Evolutionary conservation across 2,113 vertebrate genomes (phyloP), one percentile per base, ranked within the genome.

Genomic region (Callithrix jacchus): DNA sequence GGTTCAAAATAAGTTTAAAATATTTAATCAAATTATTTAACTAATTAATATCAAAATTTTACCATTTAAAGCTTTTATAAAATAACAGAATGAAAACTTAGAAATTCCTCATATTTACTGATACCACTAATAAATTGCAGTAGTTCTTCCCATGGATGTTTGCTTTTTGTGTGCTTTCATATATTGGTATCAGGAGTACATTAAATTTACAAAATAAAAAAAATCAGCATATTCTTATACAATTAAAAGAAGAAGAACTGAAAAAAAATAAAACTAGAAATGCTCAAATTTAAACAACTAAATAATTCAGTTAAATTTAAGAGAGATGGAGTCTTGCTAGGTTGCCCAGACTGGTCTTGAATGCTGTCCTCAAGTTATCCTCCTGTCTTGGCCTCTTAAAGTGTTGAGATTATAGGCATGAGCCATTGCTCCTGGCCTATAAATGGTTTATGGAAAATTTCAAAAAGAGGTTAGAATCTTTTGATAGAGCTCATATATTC

Each of bases 161-260:
- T 87, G 61, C 81, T 94, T 95, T 87, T 58, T 92, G 90, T 96
- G 80, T 89, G 61, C 70, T 93, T 66, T 96, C 42, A 42, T 95
- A 95, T 96, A 94, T 95, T 95, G 61, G 87, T 93, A 96, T 97
- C 77, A 93, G 74, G 93, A 47, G 96, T 95, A 81, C 21, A 93
- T 97, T 96, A 95, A 92, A 95, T 96, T 97, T 97, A 27, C 73
- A 88, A 97, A 96, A 89, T 95, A 82, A 23, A 23, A 92, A n/a
- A 47, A 18, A 11, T 8, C 23, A 64, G 4, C 54, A 8, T 42
- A 56, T 74, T 35, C 8, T 13, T 56, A 37, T 45, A 40, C 74
- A 58, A 76, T 76, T 30, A 49, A 87, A 20, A 45, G 20, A 56
- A 45, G 20, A 56, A 56, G 16, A 77, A 77, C 20, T 27, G 32